Evolutionary conservation across 2,888 invertebrate genomes (phyloP), one percentile per base, ranked within the genome.

Genomic region (Rhagonycha lutea): DNA sequence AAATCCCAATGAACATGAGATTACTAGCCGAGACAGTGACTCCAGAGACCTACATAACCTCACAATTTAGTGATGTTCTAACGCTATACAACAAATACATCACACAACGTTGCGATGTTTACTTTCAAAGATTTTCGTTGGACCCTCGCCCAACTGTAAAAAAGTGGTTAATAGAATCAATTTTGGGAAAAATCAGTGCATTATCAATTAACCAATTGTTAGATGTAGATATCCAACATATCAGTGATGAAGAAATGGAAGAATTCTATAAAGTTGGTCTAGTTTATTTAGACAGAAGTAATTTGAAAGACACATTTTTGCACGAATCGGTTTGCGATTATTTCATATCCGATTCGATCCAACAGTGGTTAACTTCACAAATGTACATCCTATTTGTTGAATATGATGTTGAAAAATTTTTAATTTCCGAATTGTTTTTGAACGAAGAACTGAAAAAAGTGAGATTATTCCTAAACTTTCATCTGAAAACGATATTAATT

Each of bases 301-400:
- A 18, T 11, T 24, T 61, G 11, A 14, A 72, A 2, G 70, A 32
- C 29, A 47, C 47, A 14, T 77, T 77, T 69, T 65, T 72, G 12
- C 74, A 77, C 68, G 74, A 77, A 68, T 72, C 77, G 0, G 47
- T 77, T 7, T 60, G 74, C 12, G 77, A 77, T 69, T 77, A 69
- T 61, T 72, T 77, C 61, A 23, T 72, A 28, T 32, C 74, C 12
- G 18, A 72, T 61, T 72, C 61, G 4, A 14, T 74, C 5, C 61
- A 62, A 14, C 28, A 29, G 1, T 77, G 77, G 77, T 62, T 74
- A 62, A 68, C 72, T 68, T 32, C 10, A 2, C 24, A 47, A 26
- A 60, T 67, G 61, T 28, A 69, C 14, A 11, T 70, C n/a, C 7
- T 14, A 24, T 14, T 32, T 14, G 8, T 5, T 4, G 23, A 74